Conservation (phyloP, 30 jellyfish, hydroid and myxozoan species). For the Mastigias papua region DNA sequence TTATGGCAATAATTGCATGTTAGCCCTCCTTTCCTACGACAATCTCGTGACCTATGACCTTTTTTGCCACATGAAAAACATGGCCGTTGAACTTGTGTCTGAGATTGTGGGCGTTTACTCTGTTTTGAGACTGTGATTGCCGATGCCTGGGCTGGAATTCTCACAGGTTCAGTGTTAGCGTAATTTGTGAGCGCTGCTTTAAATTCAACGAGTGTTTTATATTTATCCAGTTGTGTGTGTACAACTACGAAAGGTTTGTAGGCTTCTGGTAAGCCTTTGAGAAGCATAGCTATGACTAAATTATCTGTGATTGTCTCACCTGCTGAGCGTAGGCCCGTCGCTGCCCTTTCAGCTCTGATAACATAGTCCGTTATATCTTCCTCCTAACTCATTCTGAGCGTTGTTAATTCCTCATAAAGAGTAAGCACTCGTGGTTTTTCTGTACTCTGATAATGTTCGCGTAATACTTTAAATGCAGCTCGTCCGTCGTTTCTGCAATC, state of each 20-base stretch:
- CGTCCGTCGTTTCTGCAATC: slow-evolving; percentile 14
- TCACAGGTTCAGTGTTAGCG: too few species aligned
- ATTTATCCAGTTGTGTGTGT: too few species aligned
- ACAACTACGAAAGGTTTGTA: slow-evolving; percentile 74
- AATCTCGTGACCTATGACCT: too few species aligned
- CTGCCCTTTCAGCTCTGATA: slow-evolving; percentile 22
- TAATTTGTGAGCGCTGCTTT: too few species aligned
- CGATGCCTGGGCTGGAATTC: too few species aligned
- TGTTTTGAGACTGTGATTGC: too few species aligned
- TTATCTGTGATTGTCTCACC: background rate
- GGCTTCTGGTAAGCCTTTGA: slow-evolving; percentile 29
- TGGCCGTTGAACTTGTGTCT: too few species aligned
- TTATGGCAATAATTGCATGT: too few species aligned
- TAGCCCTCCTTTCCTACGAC: too few species aligned
- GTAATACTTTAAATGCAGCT: slow-evolving; percentile 3
- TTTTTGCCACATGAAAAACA: too few species aligned
- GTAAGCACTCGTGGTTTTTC: slow-evolving; percentile 23
- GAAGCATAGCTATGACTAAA: slow-evolving; percentile 10
- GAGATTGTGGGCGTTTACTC: slow-evolving; percentile 65
- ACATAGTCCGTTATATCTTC: background rate
- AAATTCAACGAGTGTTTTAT: too few species aligned
- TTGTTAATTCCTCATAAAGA: slow-evolving; percentile 5
- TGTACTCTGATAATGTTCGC: slow-evolving; percentile 22
- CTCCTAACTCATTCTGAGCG: background rate
- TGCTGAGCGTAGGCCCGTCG: slow-evolving; percentile 30